A percentile compares a stretch with the other conserved stretches of the same genome.
Conservation (phyloP, 2,797 vertebrate species). For the Crax fasciolata region DNA sequence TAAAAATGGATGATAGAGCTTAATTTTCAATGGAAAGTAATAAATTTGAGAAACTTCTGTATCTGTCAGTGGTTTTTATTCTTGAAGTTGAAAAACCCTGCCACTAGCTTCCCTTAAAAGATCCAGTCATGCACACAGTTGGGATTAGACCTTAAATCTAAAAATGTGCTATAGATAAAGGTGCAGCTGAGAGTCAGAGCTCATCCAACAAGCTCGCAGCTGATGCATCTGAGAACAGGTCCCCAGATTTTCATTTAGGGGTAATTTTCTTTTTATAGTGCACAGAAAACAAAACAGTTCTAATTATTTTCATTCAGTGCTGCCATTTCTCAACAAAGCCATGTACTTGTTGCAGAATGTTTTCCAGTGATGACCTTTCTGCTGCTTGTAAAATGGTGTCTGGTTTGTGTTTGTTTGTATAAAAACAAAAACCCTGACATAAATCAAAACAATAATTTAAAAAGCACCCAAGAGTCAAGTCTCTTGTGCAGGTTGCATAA, state of each 20-base stretch:
- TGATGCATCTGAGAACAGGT: background rate
- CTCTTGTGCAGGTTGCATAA: conserved; percentile 19
- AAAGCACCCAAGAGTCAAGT: background rate
- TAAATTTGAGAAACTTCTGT: background rate
- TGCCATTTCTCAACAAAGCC: background rate
- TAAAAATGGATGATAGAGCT: background rate
- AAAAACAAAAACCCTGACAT: background rate
- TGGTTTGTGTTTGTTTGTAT: conserved; percentile 3
- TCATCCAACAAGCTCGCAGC: background rate
- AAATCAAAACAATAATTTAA: background rate
- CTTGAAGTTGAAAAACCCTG: background rate
- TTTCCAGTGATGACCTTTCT: background rate
- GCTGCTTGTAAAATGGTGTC: background rate
- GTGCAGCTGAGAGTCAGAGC: background rate
- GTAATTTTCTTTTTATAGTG: background rate
- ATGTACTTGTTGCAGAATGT: background rate
- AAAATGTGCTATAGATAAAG: background rate
- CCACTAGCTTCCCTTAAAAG: background rate
- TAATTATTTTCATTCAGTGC: background rate
- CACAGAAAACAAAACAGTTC: background rate
- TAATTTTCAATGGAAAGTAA: background rate
- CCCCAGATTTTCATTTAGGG: background rate
- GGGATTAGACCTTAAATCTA: background rate
- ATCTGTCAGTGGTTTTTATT: background rate
- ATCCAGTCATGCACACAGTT: background rate